Base-by-base conservation (phyloP, 1,140 invertebrate species). In the Hyposmocoma kahamanoa region DNA sequence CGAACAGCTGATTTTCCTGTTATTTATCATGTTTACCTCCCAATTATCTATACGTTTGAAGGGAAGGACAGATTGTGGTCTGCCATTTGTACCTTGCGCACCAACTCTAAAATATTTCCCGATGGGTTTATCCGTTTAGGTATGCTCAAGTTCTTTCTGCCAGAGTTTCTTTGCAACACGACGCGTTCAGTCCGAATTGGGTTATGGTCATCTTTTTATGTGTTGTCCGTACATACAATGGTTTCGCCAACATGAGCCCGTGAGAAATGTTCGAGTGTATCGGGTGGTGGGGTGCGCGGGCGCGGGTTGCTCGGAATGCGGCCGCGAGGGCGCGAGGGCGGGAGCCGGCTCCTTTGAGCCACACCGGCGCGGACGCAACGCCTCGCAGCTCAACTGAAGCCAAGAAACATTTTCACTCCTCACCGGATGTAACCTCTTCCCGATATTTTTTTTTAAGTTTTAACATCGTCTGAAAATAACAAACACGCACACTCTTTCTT, bases 231-330 rank as follows among this genome's bases (percentile, higher is more conserved):
- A 72, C 39, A 54, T 73, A 75, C 76, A 78, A 71, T 72, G 73
- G 73, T 69, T 76, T 82, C 68, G 74, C 79, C 76, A 79, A 81
- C 82, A 73, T 72, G 61, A 76, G 76, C 62, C 83, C 84, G 82
- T 87, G 85, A 86, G 85, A 87, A 87, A 86, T 79, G 82, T 85
- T 80, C 76, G 59, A 70, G 75, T 72, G 67, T 72, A 71, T 65
- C 67, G 74, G 63, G 62, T 62, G 70, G 70, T 65, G 65, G 74
- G 63, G 62, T 62, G 70, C 68, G 65, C 73, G 61, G 50, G 66
- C 62, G 63, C 67, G 68, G 67, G 67, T 62, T 66, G 51, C n/a
- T n/a, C 67, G 79, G 79, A 82, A 84, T 84, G 81, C 72, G 76
- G 75, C 72, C 72, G 72, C 60, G 73, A 70, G 76, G 75, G 70